Evolutionary conservation across 2,797 vertebrate genomes (phyloP).

Genomic region (Fratercula arctica): DNA sequence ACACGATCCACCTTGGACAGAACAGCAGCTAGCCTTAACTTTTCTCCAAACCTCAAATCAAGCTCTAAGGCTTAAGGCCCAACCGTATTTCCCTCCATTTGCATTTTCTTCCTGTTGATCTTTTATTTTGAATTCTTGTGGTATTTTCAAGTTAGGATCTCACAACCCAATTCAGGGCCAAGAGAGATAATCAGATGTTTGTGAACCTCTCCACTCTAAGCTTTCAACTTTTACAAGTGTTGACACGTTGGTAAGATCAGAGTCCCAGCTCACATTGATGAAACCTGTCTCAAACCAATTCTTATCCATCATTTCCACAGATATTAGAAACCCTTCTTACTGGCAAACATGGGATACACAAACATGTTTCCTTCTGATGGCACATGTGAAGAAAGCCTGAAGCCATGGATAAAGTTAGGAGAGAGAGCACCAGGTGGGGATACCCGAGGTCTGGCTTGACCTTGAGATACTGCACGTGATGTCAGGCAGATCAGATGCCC

Average conservation of each 20-base stretch:
- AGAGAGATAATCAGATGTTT: background rate
- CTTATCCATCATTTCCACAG: background rate
- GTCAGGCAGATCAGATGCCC: background rate
- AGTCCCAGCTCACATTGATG: background rate
- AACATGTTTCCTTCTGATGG: background rate
- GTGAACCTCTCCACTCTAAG: background rate
- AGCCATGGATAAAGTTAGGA: background rate
- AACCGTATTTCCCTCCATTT: background rate
- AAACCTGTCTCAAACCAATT: background rate
- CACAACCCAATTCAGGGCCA: fast-evolving
- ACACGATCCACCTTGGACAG: fast-evolving
- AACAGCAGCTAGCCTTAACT: background rate
- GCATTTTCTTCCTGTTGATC: background rate
- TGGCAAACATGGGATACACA: background rate
- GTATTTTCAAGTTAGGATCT: background rate
- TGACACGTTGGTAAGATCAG: background rate
- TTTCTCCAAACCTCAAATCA: background rate
- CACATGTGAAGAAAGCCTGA: background rate
- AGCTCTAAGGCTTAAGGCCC: background rate
- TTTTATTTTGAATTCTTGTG: background rate
- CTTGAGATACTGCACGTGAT: background rate
- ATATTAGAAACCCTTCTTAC: background rate
- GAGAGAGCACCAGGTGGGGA: background rate
- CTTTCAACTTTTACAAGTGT: background rate
- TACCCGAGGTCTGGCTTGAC: background rate